Conservation (phyloP, 2,113 vertebrate species). For the Alethe diademata region DNA sequence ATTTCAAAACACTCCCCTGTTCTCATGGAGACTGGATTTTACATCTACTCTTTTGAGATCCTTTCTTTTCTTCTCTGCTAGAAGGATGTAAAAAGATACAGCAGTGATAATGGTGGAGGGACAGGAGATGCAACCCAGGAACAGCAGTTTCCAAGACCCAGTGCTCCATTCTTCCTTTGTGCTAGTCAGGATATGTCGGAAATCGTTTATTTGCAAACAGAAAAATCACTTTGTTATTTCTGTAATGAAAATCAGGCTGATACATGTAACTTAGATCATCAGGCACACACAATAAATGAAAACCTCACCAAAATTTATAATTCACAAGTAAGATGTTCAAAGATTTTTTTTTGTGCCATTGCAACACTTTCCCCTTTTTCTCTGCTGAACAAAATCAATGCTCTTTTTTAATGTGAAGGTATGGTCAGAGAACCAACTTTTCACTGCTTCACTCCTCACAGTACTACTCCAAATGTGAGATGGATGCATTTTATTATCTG, state of each 20-base stretch:
- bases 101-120: not conserved
- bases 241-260: not conserved
- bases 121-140: not conserved
- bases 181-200: not conserved
- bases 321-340: not conserved
- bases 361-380: not conserved
- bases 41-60: not conserved
- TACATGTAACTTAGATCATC: not conserved
- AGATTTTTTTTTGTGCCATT: not conserved
- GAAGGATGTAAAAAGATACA: not conserved
- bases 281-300: not conserved
- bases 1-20: not conserved
- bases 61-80: not conserved
- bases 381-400: accelerated
- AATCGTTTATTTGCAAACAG: not conserved
- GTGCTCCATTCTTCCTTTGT: not conserved
- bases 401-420: not conserved
- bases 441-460: not conserved
- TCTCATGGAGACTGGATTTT: constrained; percentile 4
- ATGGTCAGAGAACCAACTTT: not conserved
- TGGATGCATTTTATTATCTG: not conserved
- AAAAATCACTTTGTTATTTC: not conserved
- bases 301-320: not conserved
- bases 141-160: not conserved
- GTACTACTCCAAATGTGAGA: not conserved